Conservation (phyloP, 2,888 invertebrate species). For the Baccha elongata region DNA sequence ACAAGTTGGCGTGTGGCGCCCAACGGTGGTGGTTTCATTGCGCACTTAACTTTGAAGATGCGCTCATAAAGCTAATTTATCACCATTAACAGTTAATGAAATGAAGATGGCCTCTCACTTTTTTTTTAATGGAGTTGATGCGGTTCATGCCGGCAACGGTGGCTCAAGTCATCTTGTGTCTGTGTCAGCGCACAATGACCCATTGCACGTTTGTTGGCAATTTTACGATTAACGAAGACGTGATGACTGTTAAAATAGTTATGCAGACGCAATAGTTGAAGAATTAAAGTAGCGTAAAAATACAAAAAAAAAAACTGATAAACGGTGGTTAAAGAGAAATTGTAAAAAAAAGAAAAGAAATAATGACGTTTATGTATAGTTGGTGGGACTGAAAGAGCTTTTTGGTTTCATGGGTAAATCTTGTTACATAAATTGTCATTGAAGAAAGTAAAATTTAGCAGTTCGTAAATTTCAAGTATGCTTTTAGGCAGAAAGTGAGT, state of each 20-base stretch:
- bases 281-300: constrained; percentile 21
- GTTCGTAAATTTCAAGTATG: background rate
- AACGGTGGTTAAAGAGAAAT: constrained; percentile 51
- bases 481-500: constrained; percentile 26
- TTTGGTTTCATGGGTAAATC: constrained; percentile 3
- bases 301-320: constrained; percentile 7
- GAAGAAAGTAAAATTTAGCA: background rate
- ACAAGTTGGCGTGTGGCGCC: constrained; percentile 34
- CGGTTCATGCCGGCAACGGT: background rate
- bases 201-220: constrained; percentile 36
- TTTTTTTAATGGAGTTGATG: constrained; percentile 35
- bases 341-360: constrained; percentile 18
- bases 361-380: background rate
- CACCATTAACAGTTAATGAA: constrained; percentile 57
- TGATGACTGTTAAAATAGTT: constrained; percentile 26
- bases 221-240: constrained; percentile 41
- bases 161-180: background rate
- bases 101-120: constrained; percentile 59
- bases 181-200: constrained; percentile 47
- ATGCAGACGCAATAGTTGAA: constrained; percentile 30
- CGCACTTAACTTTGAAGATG: constrained; percentile 51
- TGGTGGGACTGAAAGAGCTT: constrained; percentile 39
- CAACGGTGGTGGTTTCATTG: background rate
- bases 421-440: background rate
- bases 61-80: constrained; percentile 54